Evolutionary conservation across 2,113 vertebrate genomes (phyloP), one percentile per base, ranked within the genome.

Genomic region (Microtus montanus): DNA sequence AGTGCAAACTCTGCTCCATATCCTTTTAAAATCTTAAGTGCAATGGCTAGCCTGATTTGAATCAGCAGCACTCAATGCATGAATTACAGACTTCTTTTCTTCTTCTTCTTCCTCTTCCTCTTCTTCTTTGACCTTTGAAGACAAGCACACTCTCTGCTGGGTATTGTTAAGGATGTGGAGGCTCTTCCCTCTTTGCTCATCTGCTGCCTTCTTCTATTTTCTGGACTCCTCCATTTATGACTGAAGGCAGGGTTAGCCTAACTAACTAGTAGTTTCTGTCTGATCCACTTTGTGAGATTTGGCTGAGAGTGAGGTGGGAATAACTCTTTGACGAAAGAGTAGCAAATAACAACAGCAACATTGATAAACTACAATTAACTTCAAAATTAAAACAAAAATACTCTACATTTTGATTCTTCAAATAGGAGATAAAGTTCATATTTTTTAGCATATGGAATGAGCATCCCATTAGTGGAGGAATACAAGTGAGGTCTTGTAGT

Each of bases 1-100:
- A 28, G 8, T 1, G 3, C 14, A 3, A 7, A 7, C 0, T 79
- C 58, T 90, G 58, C 5, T 7, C 3, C 26, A 12, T 12, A 20
- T 5, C 58, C 1, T 17, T n/a, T 26, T 4, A 58, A 64, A 14
- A 24, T 77, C 26, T 73, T 3, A 63, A 64, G 63, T 49, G 11
- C 2, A 14, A 7, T 17, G 52, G 7, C 4, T 38, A 20, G 54
- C 54, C 17, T 38, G 13, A n/a, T 35, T 24, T 68, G 20, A 96
- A 54, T 5, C 54, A 61, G 63, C 20, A 24, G 2, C 35, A 35
- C 3, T 58, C 4, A 78, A 68, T 19, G 4, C 6, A 9, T 44
- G 22, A 30, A 2, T 52, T n/a, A 13, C 1, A 73, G 54, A 15
- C 24, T 71, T n/a, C 41, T 91, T 68, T 12, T 17, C 54, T 38